Evolutionary conservation across 2,888 invertebrate species (phyloP), one percentile per base, ranked within the genome.

Genomic region (Sinodicranocentrus sp.): DNA sequence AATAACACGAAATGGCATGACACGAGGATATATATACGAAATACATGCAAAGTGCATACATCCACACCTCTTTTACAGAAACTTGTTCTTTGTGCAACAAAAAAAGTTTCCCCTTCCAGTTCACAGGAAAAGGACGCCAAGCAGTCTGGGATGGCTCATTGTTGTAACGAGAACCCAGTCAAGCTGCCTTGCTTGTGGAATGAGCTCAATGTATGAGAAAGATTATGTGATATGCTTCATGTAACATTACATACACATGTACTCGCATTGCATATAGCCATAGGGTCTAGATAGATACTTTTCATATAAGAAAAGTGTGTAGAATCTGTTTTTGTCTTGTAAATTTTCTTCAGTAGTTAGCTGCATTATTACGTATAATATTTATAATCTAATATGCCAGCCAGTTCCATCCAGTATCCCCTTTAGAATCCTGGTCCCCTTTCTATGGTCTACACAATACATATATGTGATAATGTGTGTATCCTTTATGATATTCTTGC

Each of bases 111-210:
- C 28, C 70, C 78, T 48, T n/a, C 21, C 21, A 78, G 70, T 78
- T 78, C 70, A 3, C 71, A 70, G 70, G 70, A 70, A 78, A 77
- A 78, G 44, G 78, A 26, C 78, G 78, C 78, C 78, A 78, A 68
- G 78, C 78, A 78, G 78, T 78, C 78, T 78, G 68, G 43, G 57
- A 39, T 76, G 65, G 52, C 25, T 67, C 76, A 76, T 76, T 76
- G 76, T 76, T 67, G 28, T 17, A 67, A 48, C 61, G 43, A 54
- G 57, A 28, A 57, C 71, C 19, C 19, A 23, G 39, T 13, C 67
- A 63, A 15, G 26, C 68, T 68, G 52, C 5, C 48, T 48, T 15
- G 33, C n/a, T n/a, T n/a, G n/a, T n/a, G 33, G 33, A 33, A 33
- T n/a, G n/a, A n/a, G n/a, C n/a, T n/a, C n/a, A 33, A 33, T 33